phyloP scores from a whole-genome alignment of 2,113 vertebrate species.

The Natator depressus region DNA sequence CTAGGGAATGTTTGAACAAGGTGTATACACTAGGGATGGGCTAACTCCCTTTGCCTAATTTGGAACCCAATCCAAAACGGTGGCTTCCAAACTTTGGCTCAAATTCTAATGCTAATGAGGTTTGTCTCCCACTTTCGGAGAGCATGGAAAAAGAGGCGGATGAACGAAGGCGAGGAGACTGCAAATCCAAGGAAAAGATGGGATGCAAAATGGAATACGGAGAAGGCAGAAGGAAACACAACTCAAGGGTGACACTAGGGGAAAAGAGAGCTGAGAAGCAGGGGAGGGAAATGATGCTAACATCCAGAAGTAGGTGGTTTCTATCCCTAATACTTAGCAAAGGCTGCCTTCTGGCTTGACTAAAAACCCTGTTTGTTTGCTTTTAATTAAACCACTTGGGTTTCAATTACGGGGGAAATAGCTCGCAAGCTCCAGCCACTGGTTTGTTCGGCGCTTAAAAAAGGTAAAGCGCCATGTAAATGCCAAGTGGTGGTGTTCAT shows the following conservation, averaged over 20 bases:
- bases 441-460: background rate
- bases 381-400: background rate
- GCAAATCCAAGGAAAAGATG: background rate
- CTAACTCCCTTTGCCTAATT: constrained; percentile 3
- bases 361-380: background rate
- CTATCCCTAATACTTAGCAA: background rate
- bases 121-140: background rate
- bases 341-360: background rate
- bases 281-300: background rate
- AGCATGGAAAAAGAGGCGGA: background rate
- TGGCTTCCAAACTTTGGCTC: background rate
- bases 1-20: constrained; percentile 26
- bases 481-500: rapidly evolving
- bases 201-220: background rate
- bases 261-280: background rate
- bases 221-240: background rate
- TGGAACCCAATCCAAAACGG: background rate
- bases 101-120: background rate
- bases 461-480: background rate
- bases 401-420: background rate
- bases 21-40: background rate
- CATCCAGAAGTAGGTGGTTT: background rate
- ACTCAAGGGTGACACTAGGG: background rate
- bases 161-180: background rate
- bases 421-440: background rate